Evolutionary conservation across 2,888 invertebrate genomes (phyloP), one percentile per base, ranked within the genome.

Genomic region (Pilophorus perplexus): DNA sequence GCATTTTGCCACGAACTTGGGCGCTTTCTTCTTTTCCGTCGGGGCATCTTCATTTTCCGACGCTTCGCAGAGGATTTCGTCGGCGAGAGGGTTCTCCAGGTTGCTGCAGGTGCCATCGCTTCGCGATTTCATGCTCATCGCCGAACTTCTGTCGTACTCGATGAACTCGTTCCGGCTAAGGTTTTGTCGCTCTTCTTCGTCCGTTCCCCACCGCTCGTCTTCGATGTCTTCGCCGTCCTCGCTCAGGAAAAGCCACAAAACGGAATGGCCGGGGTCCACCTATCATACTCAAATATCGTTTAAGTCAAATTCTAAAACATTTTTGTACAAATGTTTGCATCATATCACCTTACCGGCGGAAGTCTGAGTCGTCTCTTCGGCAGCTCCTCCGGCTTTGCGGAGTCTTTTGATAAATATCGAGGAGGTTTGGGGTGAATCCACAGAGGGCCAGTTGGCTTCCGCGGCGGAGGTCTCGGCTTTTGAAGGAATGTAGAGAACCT

Each of bases 401-500:
- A 33, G 14, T 66, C 66, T 52, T 33, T 70, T 3, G 70, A 66
- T 28, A 70, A 48, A 25, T 68, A 64, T 3, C 66, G 65, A 8
- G 68, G 70, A 27, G 68, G 68, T 25, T 67, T 69, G 12, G 66
- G 68, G 40, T 68, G 38, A 18, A 65, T 33, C 67, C 68, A 70
- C 18, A 60, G 37, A 10, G 67, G 65, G 16, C 70, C 70, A 8
- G 20, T 57, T 8, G 68, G 64, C 25, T 71, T 70, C 3, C 77
- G 74, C 0, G 88, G 88, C 70, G 88, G 85, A 18, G 87, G 79
- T 71, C 84, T 81, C 0, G 90, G 90, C 73, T 86, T 87, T 76
- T 87, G 85, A 69, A 90, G 75, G 74, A 90, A 90, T 27, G 87
- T 88, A 2, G 90, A 88, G 80, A 85, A 86, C 72, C 84, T 83